Percentiles rank a stretch among this genome's conserved stretches.
These are phyloP conservation scores for Crypturellus undulatus DNA, from an alignment of 2,113 vertebrate genomes.

Conservation along the genomic window DNA sequence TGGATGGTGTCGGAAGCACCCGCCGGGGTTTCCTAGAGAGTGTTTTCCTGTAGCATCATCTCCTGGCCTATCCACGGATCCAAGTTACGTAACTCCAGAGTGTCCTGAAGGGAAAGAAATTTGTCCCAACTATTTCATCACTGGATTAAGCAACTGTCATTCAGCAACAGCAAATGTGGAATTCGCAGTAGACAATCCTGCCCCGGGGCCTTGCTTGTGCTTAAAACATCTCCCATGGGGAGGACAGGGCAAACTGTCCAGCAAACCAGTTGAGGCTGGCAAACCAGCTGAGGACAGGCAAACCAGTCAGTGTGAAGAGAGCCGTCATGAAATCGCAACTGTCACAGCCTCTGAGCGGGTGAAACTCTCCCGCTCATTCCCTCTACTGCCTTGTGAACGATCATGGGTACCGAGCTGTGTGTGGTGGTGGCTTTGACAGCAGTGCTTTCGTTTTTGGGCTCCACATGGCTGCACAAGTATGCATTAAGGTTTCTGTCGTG, in stretches of 20 bases:
- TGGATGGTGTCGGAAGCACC: background rate
- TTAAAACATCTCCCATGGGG: too few species aligned
- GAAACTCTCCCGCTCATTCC: background rate
- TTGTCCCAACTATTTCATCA: background rate
- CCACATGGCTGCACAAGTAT: rapidly evolving
- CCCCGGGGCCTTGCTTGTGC: background rate
- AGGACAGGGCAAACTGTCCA: background rate
- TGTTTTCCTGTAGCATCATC: background rate
- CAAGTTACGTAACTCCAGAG: conserved; percentile 6
- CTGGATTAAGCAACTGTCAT: background rate
- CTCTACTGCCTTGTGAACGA: background rate
- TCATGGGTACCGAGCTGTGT: background rate
- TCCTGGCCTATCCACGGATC: background rate
- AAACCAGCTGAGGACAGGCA: too few species aligned
- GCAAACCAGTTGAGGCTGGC: too few species aligned
- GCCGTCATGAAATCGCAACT: background rate
- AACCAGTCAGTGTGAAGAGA: too few species aligned
- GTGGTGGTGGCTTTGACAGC: background rate
- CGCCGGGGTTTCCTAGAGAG: background rate
- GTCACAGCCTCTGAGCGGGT: rapidly evolving
- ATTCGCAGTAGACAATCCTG: background rate
- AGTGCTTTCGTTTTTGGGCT: background rate
- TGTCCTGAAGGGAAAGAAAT: background rate
- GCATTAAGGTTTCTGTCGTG: background rate
- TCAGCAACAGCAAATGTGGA: background rate